Conservation (phyloP, 2,113 vertebrate species). For the Podarcis raffonei region DNA sequence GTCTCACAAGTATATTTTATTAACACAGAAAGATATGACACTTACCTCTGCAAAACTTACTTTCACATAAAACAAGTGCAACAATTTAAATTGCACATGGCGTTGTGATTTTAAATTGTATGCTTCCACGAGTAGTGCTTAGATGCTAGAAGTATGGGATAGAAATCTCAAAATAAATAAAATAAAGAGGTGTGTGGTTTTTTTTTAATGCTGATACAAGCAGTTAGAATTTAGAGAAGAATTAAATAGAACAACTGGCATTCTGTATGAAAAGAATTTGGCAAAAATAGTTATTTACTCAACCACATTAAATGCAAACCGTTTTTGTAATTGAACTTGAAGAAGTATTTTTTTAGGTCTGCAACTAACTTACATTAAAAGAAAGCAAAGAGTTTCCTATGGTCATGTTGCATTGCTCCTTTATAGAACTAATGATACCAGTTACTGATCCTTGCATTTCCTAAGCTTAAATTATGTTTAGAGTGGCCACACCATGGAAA, state of each 20-base stretch:
- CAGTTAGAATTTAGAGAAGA: not conserved
- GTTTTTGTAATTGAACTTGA: too few relatives aligned
- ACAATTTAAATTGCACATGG: not conserved
- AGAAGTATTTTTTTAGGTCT: too few relatives aligned
- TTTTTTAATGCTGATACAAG: not conserved
- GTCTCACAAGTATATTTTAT: not conserved
- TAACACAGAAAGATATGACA: not conserved
- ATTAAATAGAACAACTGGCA: not conserved
- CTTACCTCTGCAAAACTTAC: not conserved
- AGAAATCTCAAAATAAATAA: too few relatives aligned
- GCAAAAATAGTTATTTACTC: not conserved
- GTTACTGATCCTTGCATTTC: not conserved
- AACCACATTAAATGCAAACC: too few relatives aligned
- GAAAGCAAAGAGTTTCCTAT: too few relatives aligned
- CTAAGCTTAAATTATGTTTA: not conserved
- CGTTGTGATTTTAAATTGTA: not conserved
- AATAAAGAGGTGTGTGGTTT: too few relatives aligned
- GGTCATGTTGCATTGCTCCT: too few relatives aligned
- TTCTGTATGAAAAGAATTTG: not conserved
- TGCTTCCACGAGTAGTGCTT: too few relatives aligned
- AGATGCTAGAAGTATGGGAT: too few relatives aligned
- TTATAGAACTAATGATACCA: slow-evolving; percentile 30
- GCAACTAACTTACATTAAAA: too few relatives aligned
- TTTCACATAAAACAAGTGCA: not conserved
- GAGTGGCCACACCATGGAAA: not conserved